These are phyloP conservation scores for Microcebus jonahi DNA, from an alignment of 2,113 vertebrate species.

Conservation along the genomic window DNA sequence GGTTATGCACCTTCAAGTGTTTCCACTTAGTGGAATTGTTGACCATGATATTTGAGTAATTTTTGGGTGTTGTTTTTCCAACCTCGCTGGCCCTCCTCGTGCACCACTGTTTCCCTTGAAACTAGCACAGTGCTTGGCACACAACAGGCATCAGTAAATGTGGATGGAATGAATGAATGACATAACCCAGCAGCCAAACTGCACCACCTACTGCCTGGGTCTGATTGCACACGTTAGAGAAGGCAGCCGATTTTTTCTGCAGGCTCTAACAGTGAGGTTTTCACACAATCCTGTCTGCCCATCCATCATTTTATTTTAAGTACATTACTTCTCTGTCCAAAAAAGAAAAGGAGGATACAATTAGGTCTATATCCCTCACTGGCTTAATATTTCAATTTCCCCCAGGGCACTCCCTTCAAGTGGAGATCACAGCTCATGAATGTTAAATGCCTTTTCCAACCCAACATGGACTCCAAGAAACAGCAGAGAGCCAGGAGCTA, in stretches of 20 bases:
- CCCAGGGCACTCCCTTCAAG: slow-evolving; percentile 83
- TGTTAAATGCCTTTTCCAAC: slow-evolving; percentile 83
- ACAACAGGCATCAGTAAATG: neutral
- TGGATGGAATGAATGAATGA: neutral
- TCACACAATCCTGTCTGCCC: slow-evolving; percentile 57
- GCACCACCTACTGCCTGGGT: neutral
- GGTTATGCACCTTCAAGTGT: neutral
- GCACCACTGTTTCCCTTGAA: neutral
- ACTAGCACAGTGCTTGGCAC: neutral
- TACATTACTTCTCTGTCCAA: slow-evolving; percentile 82
- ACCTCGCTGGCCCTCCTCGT: neutral
- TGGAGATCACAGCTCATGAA: slow-evolving; percentile 86
- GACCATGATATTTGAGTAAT: neutral
- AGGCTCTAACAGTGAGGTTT: neutral
- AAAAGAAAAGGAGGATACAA: slow-evolving; percentile 84
- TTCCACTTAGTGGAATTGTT: neutral
- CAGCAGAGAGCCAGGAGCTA: neutral
- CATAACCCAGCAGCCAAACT: neutral
- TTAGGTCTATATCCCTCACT: slow-evolving; percentile 85
- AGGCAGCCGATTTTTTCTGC: neutral
- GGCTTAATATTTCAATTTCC: slow-evolving; percentile 86
- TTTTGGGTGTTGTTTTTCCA: neutral
- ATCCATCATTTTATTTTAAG: slow-evolving; percentile 88
- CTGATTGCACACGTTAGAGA: neutral
- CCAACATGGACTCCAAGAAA: slow-evolving; percentile 73